Base-by-base conservation (phyloP, 2,113 vertebrate genomes). In the human (Homo sapiens) region DNA sequence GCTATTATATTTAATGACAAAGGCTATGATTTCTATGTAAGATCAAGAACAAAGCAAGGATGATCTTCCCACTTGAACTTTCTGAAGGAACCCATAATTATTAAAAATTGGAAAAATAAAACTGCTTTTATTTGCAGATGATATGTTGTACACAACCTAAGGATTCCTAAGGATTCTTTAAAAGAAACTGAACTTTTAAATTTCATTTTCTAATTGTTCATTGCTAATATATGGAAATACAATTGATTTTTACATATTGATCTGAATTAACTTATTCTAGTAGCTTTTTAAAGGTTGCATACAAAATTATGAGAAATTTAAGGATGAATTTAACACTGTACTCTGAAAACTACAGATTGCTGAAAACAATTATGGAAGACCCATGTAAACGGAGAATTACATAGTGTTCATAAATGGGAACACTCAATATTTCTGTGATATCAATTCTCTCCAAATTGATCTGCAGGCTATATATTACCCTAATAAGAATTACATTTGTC, bases 1-100 rank as follows among this genome's bases (percentile, higher is more conserved):
- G n/a, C 20, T 97, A 48, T 55, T n/a, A 57, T 88, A 55, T 92
- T 92, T 89, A 96, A 70, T 89, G 66, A 45, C 81, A 75, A 78
- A 96, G 22, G 38, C 17, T 86, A 4, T 82, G 6, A 48, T 82
- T 89, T 64, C 80, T 72, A 5, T 73, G 38, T 57, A 95, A 66
- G 30, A 66, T 91, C 43, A 81, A 50, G 38, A 90, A 78, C 4
- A 35, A 92, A 48, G 52, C 50, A 59, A 50, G 52, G 32, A 23
- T 64, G 20, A 76, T 40, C 22, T 89, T 16, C 32, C 48, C 84
- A 50, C 35, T 61, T 93, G 50, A 73, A 2, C 7, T 57, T 88
- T 38, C 43, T 68, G 32, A 4, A 82, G 27, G 23, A 90, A 82
- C 6, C 85, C 6, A 45, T 55, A 55, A 79, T 64, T 18, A 78